Base-by-base conservation (phyloP, 2,888 invertebrate genomes). In the Agapetus fuscipes region DNA sequence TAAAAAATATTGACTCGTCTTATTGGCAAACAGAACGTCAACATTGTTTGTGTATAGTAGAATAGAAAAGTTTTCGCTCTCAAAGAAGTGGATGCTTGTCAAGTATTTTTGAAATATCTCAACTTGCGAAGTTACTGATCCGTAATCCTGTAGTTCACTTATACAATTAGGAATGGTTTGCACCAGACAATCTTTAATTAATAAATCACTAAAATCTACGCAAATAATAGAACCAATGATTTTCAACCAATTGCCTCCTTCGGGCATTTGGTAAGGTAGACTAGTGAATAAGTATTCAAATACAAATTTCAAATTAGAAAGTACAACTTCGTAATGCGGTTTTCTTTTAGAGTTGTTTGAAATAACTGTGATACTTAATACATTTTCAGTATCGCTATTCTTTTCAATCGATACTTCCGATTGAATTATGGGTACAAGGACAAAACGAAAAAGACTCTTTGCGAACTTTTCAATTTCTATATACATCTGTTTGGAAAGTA, bases 151-250 rank as follows among this genome's bases (percentile, higher is more conserved):
- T 42, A 87, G 63, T 46, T 83, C 85, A 37, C 75, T 75, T 48
- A 76, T 77, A 34, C 76, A 83, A 46, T 77, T 78, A 0, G 91
- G 91, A 52, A 90, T 78, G 0, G 85, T 82, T 46, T 78, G 70
- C 33, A 78, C 67, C 6, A 91, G 68, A 53, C 88, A 89, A 51
- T 85, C 75, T 46, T 79, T 74, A 3, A 85, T 75, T 25, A 90
- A 61, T 12, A 74, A 55, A 12, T 77, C 71, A 14, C 80, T 71
- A 50, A 89, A 74, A 30, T 76, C 72, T 3, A 62, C 57, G 51
- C 71, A 63, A 25, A 79, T 64, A 48, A 72, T 58, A 27, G 63
- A 59, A 0, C 78, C 76, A 32, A 81, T 64, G 50, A 71, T 66
- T 40, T 56, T 60, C 54, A 83, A 63, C 26, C 78, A 58, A 2